Evolutionary conservation across 2,888 invertebrate species (phyloP), one percentile per base, ranked within the genome.

Genomic region (Achlya flavicornis): DNA sequence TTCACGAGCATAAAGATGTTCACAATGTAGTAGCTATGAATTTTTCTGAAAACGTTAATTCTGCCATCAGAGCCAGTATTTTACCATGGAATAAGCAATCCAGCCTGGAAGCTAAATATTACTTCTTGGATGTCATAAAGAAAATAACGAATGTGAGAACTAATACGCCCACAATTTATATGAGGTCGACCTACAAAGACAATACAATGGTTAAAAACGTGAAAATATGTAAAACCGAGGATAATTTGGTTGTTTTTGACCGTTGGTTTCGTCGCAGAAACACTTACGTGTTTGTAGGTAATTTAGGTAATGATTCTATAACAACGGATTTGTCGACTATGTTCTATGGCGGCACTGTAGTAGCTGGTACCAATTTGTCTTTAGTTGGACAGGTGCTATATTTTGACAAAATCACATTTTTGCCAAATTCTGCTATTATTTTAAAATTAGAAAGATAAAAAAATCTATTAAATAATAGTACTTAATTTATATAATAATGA

Each of bases 241-340:
- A 95, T 58, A 95, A 96, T 77, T 93, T 97, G 59, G 89, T 97
- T 3, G 95, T 97, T 19, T 88, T 96, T 61, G 97, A 97, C 80
- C 94, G 97, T 59, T 96, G 96, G 94, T 97, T 96, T 86, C 97
- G 97, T 0, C 94, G 97, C 16, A 94, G 97, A 65, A 96, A 97
- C 79, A 95, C 97, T 0, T 97, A 96, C 80, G 96, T 97, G 0
- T 95, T 96, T 66, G 95, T 97, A 0, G 96, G 96, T 1, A 97
- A 97, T 90, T 93, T 97, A 3, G 96, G 96, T 0, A 90, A 84
- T 53, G 84, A 83, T 10, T 88, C 94, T 19, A 94, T 96, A 53
- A 94, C 94, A 1, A 95, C 96, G 62, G 97, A 97, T 88, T 91
- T 97, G 64, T 96, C 97, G 0, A 94, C 95, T 1, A 94, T 96